These are phyloP conservation scores for Drosophila murphyi DNA, from an alignment of 1,140 invertebrate species.

Conservation along the genomic window DNA sequence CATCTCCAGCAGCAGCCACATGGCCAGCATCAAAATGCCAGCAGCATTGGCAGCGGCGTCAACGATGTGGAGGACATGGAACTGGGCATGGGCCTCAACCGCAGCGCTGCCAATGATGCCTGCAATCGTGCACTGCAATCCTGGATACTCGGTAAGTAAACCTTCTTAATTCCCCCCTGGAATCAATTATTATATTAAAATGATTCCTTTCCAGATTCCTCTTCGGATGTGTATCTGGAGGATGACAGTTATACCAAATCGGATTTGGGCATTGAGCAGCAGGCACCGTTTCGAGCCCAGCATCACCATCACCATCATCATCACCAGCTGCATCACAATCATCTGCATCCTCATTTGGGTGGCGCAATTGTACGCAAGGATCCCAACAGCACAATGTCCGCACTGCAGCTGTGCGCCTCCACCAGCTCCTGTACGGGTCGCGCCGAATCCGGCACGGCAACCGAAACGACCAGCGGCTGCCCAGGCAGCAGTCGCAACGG, in stretches of 20 bases:
- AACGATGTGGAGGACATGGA: constrained; percentile 74
- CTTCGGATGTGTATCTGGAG: constrained; percentile 81
- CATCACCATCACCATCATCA: constrained; percentile 54
- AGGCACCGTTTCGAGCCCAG: constrained; percentile 56
- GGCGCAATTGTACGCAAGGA: constrained; percentile 85
- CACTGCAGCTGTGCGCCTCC: constrained; percentile 84
- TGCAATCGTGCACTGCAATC: constrained; percentile 64
- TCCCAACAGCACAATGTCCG: constrained; percentile 87
- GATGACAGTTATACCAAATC: constrained; percentile 83
- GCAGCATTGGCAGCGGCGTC: constrained; percentile 22
- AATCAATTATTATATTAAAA: constrained; percentile 7
- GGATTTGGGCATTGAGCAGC: constrained; percentile 79
- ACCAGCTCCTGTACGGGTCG: constrained; percentile 1
- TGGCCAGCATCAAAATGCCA: constrained; percentile 29
- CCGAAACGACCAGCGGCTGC: background rate
- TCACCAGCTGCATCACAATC: constrained; percentile 48
- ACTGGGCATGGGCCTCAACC: constrained; percentile 57
- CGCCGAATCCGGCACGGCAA: background rate
- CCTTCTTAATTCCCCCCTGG: background rate
- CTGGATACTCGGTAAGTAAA: constrained; percentile 71
- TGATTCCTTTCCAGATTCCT: constrained; percentile 57
- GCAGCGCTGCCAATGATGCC: constrained; percentile 48
- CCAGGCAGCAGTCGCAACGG: constrained; percentile 12
- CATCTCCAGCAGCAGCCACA: constrained; percentile 55
- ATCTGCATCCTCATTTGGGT: constrained; percentile 50